These are phyloP conservation scores for Clytia hemisphaerica DNA, from an alignment of 30 jellyfish, hydroid and myxozoan species.

Conservation along the genomic window DNA sequence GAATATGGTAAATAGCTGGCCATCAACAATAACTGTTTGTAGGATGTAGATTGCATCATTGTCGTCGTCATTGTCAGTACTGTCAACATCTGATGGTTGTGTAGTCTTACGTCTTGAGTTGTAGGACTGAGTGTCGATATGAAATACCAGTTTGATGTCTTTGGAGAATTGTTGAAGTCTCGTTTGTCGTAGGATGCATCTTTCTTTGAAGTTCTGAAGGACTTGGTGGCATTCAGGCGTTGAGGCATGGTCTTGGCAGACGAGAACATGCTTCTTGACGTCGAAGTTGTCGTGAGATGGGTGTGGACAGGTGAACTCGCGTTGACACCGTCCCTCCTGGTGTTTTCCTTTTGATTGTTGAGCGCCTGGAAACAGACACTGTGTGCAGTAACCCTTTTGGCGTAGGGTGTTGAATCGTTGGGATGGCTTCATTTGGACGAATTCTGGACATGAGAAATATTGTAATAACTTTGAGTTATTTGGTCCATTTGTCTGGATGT, in stretches of 20 bases:
- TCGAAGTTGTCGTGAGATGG: slow-evolving; percentile 11
- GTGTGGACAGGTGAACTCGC: slow-evolving; percentile 14
- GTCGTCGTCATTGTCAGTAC: slow-evolving; percentile 20
- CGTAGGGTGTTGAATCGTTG: neutral
- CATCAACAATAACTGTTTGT: slow-evolving; percentile 15
- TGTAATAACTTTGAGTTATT: slow-evolving; percentile 2
- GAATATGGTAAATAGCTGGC: slow-evolving; percentile 3
- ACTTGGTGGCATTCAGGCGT: neutral
- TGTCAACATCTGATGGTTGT: too few relatives aligned
- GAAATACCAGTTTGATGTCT: neutral
- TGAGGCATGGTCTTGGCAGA: slow-evolving; percentile 2
- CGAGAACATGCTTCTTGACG: slow-evolving; percentile 11
- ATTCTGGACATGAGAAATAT: slow-evolving; percentile 2
- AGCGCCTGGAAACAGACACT: slow-evolving; percentile 21
- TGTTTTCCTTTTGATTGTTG: slow-evolving; percentile 1
- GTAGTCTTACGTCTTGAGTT: too few relatives aligned
- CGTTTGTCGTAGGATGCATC: slow-evolving; percentile 9
- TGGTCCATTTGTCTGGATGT: slow-evolving; percentile 10
- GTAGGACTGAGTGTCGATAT: too few relatives aligned
- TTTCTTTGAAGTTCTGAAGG: slow-evolving; percentile 5
- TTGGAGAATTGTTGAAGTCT: slow-evolving; percentile 7
- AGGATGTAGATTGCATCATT: neutral
- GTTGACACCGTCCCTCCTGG: slow-evolving; percentile 15
- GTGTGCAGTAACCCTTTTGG: slow-evolving; percentile 6
- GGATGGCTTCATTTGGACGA: slow-evolving; percentile 17